These are phyloP conservation scores for Halcyon chelicuti DNA, from an alignment of 2,797 vertebrate species.

Conservation along the genomic window DNA sequence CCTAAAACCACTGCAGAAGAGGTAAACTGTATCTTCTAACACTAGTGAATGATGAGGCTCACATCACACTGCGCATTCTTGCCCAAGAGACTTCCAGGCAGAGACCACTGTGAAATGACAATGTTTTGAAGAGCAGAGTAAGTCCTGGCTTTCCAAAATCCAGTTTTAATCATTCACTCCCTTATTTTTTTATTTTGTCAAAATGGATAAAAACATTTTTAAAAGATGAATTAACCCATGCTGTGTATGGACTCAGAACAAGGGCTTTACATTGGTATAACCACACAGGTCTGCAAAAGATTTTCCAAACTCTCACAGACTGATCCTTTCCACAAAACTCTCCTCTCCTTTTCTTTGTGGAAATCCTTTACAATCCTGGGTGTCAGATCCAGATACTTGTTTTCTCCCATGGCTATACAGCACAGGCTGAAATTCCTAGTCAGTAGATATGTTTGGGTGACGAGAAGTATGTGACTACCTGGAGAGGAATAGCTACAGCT, in stretches of 20 bases:
- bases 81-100: neutral
- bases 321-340: neutral
- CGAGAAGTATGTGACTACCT: neutral
- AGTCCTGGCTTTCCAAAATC: slow-evolving; percentile 44
- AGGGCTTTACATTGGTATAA: neutral
- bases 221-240: neutral
- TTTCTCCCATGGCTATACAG: neutral
- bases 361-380: neutral
- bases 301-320: neutral
- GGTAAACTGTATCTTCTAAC: neutral
- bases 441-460: neutral
- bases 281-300: neutral
- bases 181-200: slow-evolving; percentile 7
- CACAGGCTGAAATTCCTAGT: neutral
- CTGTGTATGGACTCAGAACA: slow-evolving; percentile 37
- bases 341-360: neutral
- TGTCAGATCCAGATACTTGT: neutral
- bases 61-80: neutral
- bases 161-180: slow-evolving; percentile 34
- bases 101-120: slow-evolving; percentile 38
- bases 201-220: slow-evolving; percentile 32
- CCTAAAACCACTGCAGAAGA: slow-evolving; percentile 66
- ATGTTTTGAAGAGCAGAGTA: slow-evolving; percentile 33
- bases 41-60: neutral
- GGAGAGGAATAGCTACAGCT: neutral